phyloP scores from a whole-genome alignment of 2,888 invertebrate species.

The Siphonodentalium dalli region DNA sequence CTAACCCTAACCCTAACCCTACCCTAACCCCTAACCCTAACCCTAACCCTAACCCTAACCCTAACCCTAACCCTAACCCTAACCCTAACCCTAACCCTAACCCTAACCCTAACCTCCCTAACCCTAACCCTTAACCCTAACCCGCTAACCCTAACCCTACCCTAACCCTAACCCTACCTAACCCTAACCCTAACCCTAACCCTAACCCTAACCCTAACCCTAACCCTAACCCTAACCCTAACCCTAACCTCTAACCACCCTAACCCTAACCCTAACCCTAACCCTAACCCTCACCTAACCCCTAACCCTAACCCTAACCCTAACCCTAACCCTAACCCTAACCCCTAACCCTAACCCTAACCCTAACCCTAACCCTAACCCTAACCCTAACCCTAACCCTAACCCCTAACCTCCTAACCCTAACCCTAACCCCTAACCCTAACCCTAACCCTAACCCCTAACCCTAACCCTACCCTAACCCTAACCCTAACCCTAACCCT shows the following conservation, averaged over 20 bases:
- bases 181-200: slow-evolving; percentile 29
- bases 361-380: slow-evolving; percentile 26
- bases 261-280: slow-evolving; percentile 29
- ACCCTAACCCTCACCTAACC: slow-evolving; percentile 27
- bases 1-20: too few relatives aligned
- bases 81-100: slow-evolving; percentile 17
- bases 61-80: slow-evolving; percentile 7
- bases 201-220: slow-evolving; percentile 26
- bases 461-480: slow-evolving; percentile 20
- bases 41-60: not conserved
- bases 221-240: slow-evolving; percentile 29
- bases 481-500: slow-evolving; percentile 26
- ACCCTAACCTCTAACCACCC: slow-evolving; percentile 26
- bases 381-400: slow-evolving; percentile 16
- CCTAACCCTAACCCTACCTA: too few relatives aligned
- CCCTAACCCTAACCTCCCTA: slow-evolving; percentile 20
- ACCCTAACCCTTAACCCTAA: slow-evolving; percentile 23
- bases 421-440: slow-evolving; percentile 21
- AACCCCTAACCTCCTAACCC: too few relatives aligned
- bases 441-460: slow-evolving; percentile 24
- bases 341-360: slow-evolving; percentile 15
- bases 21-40: too few relatives aligned
- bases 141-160: slow-evolving; percentile 15
- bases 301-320: slow-evolving; percentile 28
- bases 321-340: slow-evolving; percentile 15